Percentiles rank a stretch among this genome's conserved stretches.
phyloP scores from a whole-genome alignment of 2,888 invertebrate species.

The Suillia variegata region DNA sequence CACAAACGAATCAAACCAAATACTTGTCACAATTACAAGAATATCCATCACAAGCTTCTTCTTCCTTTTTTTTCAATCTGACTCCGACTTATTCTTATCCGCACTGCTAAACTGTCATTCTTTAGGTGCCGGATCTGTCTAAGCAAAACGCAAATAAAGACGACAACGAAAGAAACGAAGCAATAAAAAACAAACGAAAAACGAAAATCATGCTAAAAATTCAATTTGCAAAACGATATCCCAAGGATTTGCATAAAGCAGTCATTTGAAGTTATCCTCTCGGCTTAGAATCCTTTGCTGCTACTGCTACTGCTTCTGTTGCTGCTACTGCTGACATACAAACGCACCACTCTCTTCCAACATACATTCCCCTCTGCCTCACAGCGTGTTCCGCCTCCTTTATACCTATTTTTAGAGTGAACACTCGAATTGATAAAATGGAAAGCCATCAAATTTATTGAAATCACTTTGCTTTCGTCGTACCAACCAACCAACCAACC shows the following conservation, averaged over 20 bases:
- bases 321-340: no score
- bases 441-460: constrained; percentile 60
- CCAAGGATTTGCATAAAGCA: constrained; percentile 57
- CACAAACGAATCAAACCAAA: no score
- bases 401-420: constrained; percentile 39
- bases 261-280: constrained; percentile 57
- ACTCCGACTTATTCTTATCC: no score
- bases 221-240: constrained; percentile 58
- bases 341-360: neutral
- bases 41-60: neutral
- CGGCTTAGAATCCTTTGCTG: constrained; percentile 30
- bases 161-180: constrained; percentile 20
- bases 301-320: no score
- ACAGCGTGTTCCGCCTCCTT: no score
- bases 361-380: no score
- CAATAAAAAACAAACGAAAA: constrained; percentile 39
- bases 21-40: neutral
- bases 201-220: constrained; percentile 55
- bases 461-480: constrained; percentile 48
- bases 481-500: no score
- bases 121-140: neutral
- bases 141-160: constrained; percentile 27
- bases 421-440: constrained; percentile 54
- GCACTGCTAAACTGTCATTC: neutral
- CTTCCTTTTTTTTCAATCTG: neutral